A percentile compares a stretch with the other conserved stretches of the same genome.
Conservation (phyloP, 2,113 vertebrate species). For the Pampusana beccarii region DNA sequence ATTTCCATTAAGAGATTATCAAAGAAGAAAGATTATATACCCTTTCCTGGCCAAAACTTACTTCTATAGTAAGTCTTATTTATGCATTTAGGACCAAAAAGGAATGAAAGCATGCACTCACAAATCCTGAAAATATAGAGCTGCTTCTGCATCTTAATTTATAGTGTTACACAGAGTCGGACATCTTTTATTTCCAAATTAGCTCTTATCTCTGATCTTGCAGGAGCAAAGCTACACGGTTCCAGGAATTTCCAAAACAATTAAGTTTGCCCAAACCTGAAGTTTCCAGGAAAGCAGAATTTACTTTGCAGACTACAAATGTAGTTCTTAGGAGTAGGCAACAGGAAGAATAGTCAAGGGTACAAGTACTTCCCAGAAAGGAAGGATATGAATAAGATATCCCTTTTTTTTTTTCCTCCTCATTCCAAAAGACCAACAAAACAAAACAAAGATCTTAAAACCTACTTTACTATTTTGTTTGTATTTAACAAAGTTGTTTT, state of each 20-base stretch:
- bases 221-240: neutral
- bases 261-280: neutral
- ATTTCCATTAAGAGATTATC: neutral
- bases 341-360: slow-evolving; percentile 39
- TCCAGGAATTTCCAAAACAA: neutral
- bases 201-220: neutral
- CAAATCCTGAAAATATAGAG: neutral
- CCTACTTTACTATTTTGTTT: neutral
- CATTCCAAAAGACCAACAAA: slow-evolving; percentile 9
- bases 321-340: neutral
- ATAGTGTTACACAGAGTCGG: rapidly evolving
- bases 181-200: neutral
- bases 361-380: slow-evolving; percentile 53
- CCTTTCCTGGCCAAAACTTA: neutral
- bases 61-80: neutral
- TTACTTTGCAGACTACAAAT: neutral
- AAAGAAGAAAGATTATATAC: neutral
- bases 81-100: neutral
- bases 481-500: neutral
- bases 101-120: neutral
- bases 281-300: slow-evolving; percentile 23
- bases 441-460: slow-evolving; percentile 15
- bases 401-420: neutral
- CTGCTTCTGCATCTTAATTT: neutral
- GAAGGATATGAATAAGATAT: slow-evolving; percentile 65